Evolutionary conservation across 1,140 invertebrate genomes (phyloP), one percentile per base, ranked within the genome.

Genomic region (Wasmannia auropunctata): DNA sequence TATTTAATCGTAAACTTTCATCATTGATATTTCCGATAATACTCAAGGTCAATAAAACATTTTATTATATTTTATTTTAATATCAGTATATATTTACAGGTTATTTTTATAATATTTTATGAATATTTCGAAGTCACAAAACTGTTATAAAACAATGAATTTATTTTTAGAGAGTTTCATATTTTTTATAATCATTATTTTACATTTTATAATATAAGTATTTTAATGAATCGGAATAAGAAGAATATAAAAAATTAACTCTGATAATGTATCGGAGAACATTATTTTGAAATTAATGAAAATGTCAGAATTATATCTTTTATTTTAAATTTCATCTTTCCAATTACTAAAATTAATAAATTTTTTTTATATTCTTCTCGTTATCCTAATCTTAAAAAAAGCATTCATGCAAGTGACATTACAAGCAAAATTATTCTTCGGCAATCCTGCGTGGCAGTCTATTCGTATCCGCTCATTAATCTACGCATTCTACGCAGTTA

Each of bases 31-130:
- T 65, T 49, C 1, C 34, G 14, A 75, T 34, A 37, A 49, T 34
- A 34, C 2, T 46, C 14, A 22, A 7, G 4, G 34, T 31, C 4
- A 54, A 49, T 16, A 25, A 65, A 25, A 1, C 19, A 31, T 22
- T 67, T 43, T 43, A 60, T 60, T 40, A n/a, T 10, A 28, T 31
- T 77, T 62, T 19, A 43, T 43, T 63, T 77, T 6, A 5, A 62
- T 25, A 22, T 43, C 14, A 25, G 16, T 70, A 4, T 46, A 40
- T 11, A 37, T n/a, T 49, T 70, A 49, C 19, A 34, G 11, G 3
- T 49, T 72, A 54, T 74, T 25, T 22, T 34, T 16, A 37, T 74
- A 54, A 74, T 22, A 74, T 74, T 74, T 31, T 56, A n/a, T 28
- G 2, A 34, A 14, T 40, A 40, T 22, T 56, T 4, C 1, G 7